phyloP scores from a whole-genome alignment of 2,797 vertebrate genomes.

The Peromyscus attwateri region DNA sequence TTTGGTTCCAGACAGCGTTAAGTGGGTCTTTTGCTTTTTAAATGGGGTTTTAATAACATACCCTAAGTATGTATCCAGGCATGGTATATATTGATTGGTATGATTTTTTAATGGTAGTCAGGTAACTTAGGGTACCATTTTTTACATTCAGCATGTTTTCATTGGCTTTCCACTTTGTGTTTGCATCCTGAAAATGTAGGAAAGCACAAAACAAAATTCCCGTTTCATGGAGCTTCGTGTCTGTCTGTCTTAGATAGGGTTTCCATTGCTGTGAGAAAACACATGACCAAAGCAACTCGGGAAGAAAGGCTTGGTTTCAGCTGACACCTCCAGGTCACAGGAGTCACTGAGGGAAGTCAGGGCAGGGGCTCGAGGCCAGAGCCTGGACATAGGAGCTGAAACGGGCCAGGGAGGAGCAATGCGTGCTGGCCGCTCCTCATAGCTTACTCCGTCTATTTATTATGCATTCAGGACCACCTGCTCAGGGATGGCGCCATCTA shows the following conservation, averaged over 20 bases:
- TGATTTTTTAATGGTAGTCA: slow-evolving; percentile 29
- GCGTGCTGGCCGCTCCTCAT: no score
- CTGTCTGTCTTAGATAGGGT: not conserved
- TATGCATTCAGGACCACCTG: not conserved
- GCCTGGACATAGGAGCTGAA: not conserved
- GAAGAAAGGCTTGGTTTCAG: not conserved
- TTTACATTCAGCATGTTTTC: not conserved
- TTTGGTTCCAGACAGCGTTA: slow-evolving; percentile 2
- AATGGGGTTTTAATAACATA: slow-evolving; percentile 46
- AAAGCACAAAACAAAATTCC: not conserved
- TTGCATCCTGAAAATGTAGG: not conserved
- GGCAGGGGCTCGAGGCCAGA: not conserved
- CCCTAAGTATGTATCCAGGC: not conserved
- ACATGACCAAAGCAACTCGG: not conserved
- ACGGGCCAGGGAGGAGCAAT: no score
- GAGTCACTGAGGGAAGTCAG: not conserved
- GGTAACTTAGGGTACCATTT: not conserved
- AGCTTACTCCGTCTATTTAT: no score
- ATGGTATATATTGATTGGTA: not conserved
- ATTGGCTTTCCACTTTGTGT: not conserved
- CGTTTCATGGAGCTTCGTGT: not conserved
- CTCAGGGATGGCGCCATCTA: not conserved
- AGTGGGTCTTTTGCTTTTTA: not conserved
- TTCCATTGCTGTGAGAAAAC: not conserved
- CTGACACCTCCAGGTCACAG: not conserved